Conservation (phyloP, 2,888 invertebrate genomes). For the Meliscaeva auricollis region DNA sequence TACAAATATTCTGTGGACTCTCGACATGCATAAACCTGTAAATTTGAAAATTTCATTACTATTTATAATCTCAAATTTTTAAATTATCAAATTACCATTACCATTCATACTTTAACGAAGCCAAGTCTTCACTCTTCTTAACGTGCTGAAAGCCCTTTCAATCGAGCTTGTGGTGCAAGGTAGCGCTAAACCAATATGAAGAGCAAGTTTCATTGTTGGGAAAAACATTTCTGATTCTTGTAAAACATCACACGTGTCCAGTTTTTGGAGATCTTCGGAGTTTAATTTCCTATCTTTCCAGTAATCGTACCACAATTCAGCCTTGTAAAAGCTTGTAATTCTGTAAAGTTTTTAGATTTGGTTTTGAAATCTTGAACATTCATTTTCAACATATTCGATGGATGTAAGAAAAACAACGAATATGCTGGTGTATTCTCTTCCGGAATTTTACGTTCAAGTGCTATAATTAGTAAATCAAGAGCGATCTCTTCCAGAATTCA, state of each 20-base stretch:
- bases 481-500: slow-evolving; percentile 9
- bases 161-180: neutral
- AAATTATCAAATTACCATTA: neutral
- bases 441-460: neutral
- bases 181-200: slow-evolving; percentile 1
- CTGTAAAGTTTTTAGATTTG: neutral
- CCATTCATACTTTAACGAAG: neutral
- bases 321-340: neutral
- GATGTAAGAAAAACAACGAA: neutral
- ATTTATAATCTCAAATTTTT: neutral
- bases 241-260: neutral
- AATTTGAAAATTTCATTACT: neutral
- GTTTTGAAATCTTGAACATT: neutral
- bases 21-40: slow-evolving; percentile 7
- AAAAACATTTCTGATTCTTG: neutral
- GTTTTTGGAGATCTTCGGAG: neutral
- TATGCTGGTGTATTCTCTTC: neutral
- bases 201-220: neutral
- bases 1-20: neutral
- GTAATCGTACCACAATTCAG: neutral
- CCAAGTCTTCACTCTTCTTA: neutral
- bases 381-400: slow-evolving; percentile 6
- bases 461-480: neutral
- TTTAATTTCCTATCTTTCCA: neutral
- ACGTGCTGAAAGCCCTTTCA: neutral